A percentile compares a stretch with the other conserved stretches of the same genome.
Conservation (phyloP, 2,888 invertebrate species). For the Sarcophaga carnaria region DNA sequence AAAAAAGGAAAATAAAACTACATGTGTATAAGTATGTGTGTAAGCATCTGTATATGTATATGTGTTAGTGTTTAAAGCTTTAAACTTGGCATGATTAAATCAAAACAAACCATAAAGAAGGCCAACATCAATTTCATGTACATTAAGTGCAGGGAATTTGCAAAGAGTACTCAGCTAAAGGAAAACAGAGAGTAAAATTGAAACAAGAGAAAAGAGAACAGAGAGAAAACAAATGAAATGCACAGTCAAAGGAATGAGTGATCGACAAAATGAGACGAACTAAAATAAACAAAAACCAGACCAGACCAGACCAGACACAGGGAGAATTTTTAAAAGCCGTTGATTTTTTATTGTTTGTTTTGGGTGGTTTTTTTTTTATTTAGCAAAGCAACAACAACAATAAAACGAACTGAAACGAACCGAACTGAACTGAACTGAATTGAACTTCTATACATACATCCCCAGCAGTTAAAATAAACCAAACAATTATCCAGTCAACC, state of each 20-base stretch:
- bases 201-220: neutral
- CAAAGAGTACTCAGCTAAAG: neutral
- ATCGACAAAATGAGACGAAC: constrained; percentile 49
- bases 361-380: constrained; percentile 14
- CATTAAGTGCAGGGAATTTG: neutral
- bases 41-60: constrained; percentile 13
- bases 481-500: constrained; percentile 12
- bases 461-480: constrained; percentile 6
- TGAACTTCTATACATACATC: constrained; percentile 9
- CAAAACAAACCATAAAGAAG: constrained; percentile 14
- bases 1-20: constrained; percentile 15
- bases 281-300: constrained; percentile 34
- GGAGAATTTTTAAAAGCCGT: constrained; percentile 32
- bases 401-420: constrained; percentile 18
- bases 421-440: constrained; percentile 38
- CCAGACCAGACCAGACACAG: constrained; percentile 15
- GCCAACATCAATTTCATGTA: constrained; percentile 8
- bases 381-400: constrained; percentile 14
- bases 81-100: constrained; percentile 58
- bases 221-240: neutral
- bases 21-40: constrained; percentile 18
- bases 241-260: constrained; percentile 39
- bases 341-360: constrained; percentile 1
- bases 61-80: constrained; percentile 21
- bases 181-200: neutral